Evolutionary conservation across 2,888 invertebrate species (phyloP).

Genomic region (Mellilla xanthometata): DNA sequence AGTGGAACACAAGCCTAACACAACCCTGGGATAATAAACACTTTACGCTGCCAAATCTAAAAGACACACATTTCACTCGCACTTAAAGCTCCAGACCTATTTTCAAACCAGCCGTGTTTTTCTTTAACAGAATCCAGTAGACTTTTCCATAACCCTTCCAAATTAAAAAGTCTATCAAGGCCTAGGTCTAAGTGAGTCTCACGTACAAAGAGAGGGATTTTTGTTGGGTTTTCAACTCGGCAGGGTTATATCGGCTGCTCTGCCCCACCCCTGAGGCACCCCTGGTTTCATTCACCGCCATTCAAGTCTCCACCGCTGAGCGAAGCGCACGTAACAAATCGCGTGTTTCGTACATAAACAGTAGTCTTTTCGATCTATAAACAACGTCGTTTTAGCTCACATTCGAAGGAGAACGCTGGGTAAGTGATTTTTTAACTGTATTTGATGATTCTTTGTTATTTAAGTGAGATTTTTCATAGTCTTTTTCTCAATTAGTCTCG

Average conservation of each 20-base stretch:
- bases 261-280: conserved; percentile 69
- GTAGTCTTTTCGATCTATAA: conserved; percentile 11
- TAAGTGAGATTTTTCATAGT: background rate
- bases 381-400: conserved; percentile 16
- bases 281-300: conserved; percentile 71
- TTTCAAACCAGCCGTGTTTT: conserved; percentile 30
- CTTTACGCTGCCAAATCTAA: conserved; percentile 32
- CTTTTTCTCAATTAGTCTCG: background rate
- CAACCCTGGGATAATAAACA: conserved; percentile 38
- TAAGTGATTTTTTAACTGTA: conserved; percentile 15
- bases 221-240: conserved; percentile 36
- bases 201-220: too few species aligned
- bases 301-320: conserved; percentile 42
- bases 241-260: conserved; percentile 41
- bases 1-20: conserved; percentile 5
- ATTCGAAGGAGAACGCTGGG: conserved; percentile 8
- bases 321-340: conserved; percentile 39
- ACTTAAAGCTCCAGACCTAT: conserved; percentile 12
- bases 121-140: conserved; percentile 45
- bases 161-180: conserved; percentile 34
- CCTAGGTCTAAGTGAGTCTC: too few species aligned
- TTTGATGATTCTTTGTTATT: background rate
- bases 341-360: conserved; percentile 43
- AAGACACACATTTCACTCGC: conserved; percentile 19
- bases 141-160: conserved; percentile 54